A percentile compares a stretch with the other conserved stretches of the same genome.
Conservation (phyloP, 2,113 vertebrate genomes). For the Poicephalus gulielmi region DNA sequence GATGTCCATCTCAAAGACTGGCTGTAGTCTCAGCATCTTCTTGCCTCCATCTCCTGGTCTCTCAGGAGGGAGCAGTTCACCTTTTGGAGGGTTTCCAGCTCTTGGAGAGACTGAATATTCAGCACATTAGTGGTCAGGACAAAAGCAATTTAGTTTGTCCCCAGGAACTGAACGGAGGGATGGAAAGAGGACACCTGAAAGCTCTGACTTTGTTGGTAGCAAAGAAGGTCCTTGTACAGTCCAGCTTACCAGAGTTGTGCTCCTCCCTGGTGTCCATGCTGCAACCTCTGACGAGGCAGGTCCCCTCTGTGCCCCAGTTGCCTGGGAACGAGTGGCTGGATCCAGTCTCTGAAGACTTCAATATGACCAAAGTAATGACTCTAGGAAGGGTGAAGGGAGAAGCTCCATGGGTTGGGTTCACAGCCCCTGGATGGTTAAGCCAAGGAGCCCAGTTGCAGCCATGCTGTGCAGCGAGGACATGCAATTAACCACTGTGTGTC, state of each 20-base stretch:
- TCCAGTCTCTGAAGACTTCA: conserved; percentile 29
- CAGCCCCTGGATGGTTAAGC: background rate
- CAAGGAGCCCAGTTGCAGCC: background rate
- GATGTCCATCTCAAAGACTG: background rate
- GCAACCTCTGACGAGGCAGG: background rate
- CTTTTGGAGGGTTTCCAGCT: conserved; percentile 28
- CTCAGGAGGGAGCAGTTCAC: conserved; percentile 39
- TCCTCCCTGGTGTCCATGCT: background rate
- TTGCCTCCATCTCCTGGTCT: conserved; percentile 16
- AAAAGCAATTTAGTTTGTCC: conserved; percentile 38
- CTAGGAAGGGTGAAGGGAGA: background rate
- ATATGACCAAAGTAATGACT: conserved; percentile 62
- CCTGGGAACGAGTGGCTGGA: background rate
- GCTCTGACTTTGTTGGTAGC: background rate
- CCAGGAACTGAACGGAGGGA: background rate
- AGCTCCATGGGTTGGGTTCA: background rate
- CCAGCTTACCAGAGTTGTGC: background rate
- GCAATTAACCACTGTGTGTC: background rate
- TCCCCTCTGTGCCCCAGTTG: background rate
- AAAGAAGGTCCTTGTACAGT: background rate
- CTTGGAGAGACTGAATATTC: conserved; percentile 41
- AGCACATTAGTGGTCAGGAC: background rate
- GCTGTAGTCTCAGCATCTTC: background rate
- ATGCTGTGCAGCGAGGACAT: accelerated
- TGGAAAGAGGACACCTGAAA: background rate